Base-by-base conservation (phyloP, 2,113 vertebrate genomes). In the Mugil cephalus region DNA sequence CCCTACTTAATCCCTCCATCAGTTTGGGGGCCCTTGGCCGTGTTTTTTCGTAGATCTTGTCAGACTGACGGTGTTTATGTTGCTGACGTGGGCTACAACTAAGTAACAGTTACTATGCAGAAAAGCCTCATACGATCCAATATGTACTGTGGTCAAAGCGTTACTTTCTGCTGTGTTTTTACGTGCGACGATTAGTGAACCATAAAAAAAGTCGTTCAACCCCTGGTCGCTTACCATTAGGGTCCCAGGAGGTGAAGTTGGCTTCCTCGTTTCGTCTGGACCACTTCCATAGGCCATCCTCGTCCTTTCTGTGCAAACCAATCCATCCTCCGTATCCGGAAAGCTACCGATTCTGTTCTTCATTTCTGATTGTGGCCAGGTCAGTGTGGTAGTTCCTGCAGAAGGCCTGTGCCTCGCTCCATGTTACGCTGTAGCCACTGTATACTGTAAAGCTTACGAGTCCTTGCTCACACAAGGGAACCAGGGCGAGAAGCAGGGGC, bases 371-470 rank as follows among this genome's bases (percentile, higher is more conserved):
- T 39, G 62, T 70, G 55, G 76, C 9, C 60, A 87, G 55, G 42
- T 82, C 79, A 3, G 36, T 50, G 38, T 52, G 1, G 0, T 8
- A 0, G 0, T 0, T 0, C 4, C 64, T 63, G 61, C 82, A 87
- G 42, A 10, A 8, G 5, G 1, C 1, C 47, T 65, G 82, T 17
- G 82, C 79, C 0, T 2, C 1, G 0, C 0, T 1, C 85, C 71
- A 87, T 12, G 0, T 4, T 4, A 30, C 5, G 24, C 0, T 10
- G 0, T 0, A 0, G 0, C 13, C 0, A 4, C 0, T 0, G n/a
- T 21, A 7, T 1, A 43, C 0, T 1, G 0, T 30, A 1, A 43
- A 18, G 0, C 0, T 36, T 12, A 0, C 0, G 1, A 11, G 10
- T 8, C 61, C 51, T 70, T 7, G 7, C 34, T 1, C 19, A 51